These are phyloP conservation scores for Hipparchia semele DNA, from an alignment of 2,888 invertebrate species.

Conservation along the genomic window DNA sequence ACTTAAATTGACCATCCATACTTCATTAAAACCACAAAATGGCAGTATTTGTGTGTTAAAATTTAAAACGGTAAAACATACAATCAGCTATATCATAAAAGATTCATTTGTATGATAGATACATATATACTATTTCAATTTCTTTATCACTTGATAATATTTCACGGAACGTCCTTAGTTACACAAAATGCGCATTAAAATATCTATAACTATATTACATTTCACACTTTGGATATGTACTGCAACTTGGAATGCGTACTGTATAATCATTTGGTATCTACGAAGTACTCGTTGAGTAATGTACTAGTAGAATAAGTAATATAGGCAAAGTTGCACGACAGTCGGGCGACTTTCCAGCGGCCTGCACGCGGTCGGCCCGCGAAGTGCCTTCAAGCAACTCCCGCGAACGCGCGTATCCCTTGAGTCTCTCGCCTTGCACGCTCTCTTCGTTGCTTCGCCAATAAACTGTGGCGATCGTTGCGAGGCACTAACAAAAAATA, in stretches of 20 bases:
- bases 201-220: constrained; percentile 14
- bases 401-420: constrained; percentile 90
- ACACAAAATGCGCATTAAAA: constrained; percentile 12
- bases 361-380: constrained; percentile 89
- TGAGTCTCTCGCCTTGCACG: constrained; percentile 89
- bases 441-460: constrained; percentile 95
- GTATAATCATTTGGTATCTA: constrained; percentile 2
- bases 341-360: constrained; percentile 72
- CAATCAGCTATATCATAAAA: constrained; percentile 4
- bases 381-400: constrained; percentile 87
- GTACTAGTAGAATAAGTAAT: constrained; percentile 42
- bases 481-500: constrained; percentile 85
- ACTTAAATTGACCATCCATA: background rate
- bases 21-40: constrained; percentile 13
- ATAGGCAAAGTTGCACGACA: constrained; percentile 48
- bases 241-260: constrained; percentile 25
- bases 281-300: constrained; percentile 13
- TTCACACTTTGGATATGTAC: constrained; percentile 28
- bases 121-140: constrained; percentile 7
- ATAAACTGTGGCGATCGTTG: constrained; percentile 93
- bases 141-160: constrained; percentile 4
- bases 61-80: background rate
- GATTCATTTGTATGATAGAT: background rate
- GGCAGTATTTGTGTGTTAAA: constrained; percentile 2
- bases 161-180: background rate